Percentiles rank a stretch among this genome's conserved stretches.
Evolutionary conservation across 1,140 invertebrate genomes (phyloP).

Genomic region (Pararge aegeria): DNA sequence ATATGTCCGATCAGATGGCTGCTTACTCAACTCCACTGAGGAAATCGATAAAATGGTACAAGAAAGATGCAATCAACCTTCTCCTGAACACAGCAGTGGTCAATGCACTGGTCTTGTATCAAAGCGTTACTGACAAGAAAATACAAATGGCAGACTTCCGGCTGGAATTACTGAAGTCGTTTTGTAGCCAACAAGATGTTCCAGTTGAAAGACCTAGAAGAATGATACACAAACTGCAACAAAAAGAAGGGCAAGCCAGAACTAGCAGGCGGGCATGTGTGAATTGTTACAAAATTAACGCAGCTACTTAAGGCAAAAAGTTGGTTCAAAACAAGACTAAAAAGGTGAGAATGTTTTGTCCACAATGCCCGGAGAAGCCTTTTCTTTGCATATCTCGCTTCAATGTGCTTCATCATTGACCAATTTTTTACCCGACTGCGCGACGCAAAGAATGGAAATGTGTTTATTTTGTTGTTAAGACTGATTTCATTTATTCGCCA

Average conservation of each 20-base stretch:
- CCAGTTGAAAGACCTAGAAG: constrained; percentile 20
- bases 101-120: too few species aligned
- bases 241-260: constrained; percentile 32
- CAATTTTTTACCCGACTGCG: too few species aligned
- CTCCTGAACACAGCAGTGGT: constrained; percentile 49
- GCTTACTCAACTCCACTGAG: constrained; percentile 28
- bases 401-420: too few species aligned
- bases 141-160: constrained; percentile 26
- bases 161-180: constrained; percentile 30
- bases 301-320: constrained; percentile 21
- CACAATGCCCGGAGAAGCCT: constrained; percentile 25
- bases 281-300: constrained; percentile 32
- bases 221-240: constrained; percentile 35
- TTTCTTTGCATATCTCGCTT: constrained; percentile 10
- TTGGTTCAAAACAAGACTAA: constrained; percentile 42
- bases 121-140: constrained; percentile 14
- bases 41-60: constrained; percentile 59
- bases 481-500: too few species aligned
- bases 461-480: too few species aligned
- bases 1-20: constrained; percentile 13
- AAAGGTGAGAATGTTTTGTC: constrained; percentile 31
- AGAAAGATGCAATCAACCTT: constrained; percentile 51
- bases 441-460: too few species aligned
- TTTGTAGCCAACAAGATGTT: constrained; percentile 19
- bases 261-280: constrained; percentile 32